Base-by-base conservation (phyloP, 2,888 invertebrate genomes). In the Papilio gigon region DNA sequence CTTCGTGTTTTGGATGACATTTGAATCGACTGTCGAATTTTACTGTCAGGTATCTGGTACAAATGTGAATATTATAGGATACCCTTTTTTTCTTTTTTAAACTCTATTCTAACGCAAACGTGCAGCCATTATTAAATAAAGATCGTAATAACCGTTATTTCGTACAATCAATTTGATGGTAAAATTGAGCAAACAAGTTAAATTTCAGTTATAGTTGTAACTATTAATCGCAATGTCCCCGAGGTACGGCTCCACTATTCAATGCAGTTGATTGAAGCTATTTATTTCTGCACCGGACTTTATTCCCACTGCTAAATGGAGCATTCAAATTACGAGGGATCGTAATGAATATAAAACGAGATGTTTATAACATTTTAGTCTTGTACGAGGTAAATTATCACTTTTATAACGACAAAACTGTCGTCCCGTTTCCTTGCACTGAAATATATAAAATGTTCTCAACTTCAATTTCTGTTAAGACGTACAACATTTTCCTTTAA, bases 311-410 rank as follows among this genome's bases (percentile, higher is more conserved):
- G 17, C 60, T 25, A 47, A 60, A 60, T 66, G 47, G 47, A 60
- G 47, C 66, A 50, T 47, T 22, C 37, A 50, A 60, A 66, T 65
- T 72, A 59, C 63, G 61, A 35, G 42, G 62, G 58, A 56, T 62
- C 65, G 70, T 58, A 50, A 61, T 68, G 72, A 74, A 74, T 74
- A 73, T 69, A 56, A 67, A 74, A 73, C 70, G 70, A 73, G 70
- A 70, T 67, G 67, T 70, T 64, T 68, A 68, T 71, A 72, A 71
- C 68, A 70, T 70, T 56, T 69, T 50, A 67, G 67, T 71, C 61
- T 65, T 53, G 8, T 27, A 42, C 61, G 56, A 44, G 62, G 22
- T 35, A 50, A 63, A 35, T 47, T 63, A 64, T 63, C 59, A 67
- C 63, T 59, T 40, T 27, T 37, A 53, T 63, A 64, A 44, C n/a